Conservation (phyloP, 2,888 invertebrate genomes). For the Stratiomys singularior region DNA sequence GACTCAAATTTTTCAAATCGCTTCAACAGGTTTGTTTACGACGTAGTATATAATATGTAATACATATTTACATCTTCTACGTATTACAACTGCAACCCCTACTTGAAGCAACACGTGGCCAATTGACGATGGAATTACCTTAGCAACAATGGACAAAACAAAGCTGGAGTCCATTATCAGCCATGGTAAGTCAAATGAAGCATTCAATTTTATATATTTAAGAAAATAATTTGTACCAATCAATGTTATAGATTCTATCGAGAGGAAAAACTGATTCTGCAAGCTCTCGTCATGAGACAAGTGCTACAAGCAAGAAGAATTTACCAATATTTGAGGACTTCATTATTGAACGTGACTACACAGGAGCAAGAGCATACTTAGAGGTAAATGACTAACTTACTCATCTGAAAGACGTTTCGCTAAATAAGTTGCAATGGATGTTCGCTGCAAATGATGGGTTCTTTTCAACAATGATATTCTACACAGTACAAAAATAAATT, state of each 20-base stretch:
- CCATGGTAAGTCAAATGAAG: not conserved
- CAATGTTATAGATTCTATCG: constrained; percentile 78
- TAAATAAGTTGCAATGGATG: no score
- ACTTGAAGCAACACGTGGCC: no score
- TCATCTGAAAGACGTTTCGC: no score
- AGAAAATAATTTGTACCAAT: not conserved
- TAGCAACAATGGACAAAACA: constrained; percentile 19
- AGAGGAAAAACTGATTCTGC: constrained; percentile 81
- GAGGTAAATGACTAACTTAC: no score
- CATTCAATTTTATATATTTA: not conserved
- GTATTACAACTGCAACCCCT: no score
- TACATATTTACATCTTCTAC: no score
- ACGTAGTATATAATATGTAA: no score
- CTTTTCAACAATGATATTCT: no score
- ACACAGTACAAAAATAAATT: no score
- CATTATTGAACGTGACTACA: constrained; percentile 88
- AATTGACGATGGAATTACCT: not conserved
- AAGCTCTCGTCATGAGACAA: constrained; percentile 58
- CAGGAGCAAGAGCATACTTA: constrained; percentile 90
- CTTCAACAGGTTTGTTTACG: no score
- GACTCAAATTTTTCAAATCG: no score
- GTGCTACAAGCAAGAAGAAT: constrained; percentile 61
- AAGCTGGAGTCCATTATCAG: not conserved
- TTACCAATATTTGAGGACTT: constrained; percentile 80
- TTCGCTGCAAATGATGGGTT: no score